A percentile compares a stretch with the other conserved stretches of the same genome.
Evolutionary conservation across 1,140 invertebrate genomes (phyloP).

Genomic region (Psix sp.): DNA sequence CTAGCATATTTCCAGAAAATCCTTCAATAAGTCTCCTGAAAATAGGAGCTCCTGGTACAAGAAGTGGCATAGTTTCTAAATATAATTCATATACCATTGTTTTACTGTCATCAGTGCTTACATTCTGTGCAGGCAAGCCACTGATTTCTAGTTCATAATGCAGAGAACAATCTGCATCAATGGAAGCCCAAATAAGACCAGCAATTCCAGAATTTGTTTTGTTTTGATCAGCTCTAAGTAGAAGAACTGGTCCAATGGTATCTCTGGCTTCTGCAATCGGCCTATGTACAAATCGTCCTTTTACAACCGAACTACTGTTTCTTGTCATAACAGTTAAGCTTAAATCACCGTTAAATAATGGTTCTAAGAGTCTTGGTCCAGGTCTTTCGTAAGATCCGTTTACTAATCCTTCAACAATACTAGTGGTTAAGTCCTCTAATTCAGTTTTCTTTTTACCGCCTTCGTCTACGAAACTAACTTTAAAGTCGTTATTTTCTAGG

Average conservation of each 20-base stretch:
- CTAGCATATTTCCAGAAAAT: constrained; percentile 79
- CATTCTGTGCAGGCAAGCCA: constrained; percentile 46
- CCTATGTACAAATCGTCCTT: constrained; percentile 82
- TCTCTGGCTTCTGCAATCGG: constrained; percentile 86
- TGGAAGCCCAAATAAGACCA: constrained; percentile 88
- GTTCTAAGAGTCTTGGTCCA: constrained; percentile 84
- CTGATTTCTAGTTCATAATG: constrained; percentile 85
- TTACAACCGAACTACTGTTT: constrained; percentile 74
- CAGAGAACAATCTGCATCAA: constrained; percentile 88
- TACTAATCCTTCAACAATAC: constrained; percentile 80
- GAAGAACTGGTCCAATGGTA: constrained; percentile 81
- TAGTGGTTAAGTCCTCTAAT: constrained; percentile 83
- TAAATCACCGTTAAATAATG: constrained; percentile 87
- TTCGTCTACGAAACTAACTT: constrained; percentile 81
- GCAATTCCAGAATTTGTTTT: constrained; percentile 78
- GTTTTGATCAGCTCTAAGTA: constrained; percentile 76
- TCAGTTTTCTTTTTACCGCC: constrained; percentile 82
- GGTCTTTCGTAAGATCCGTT: constrained; percentile 83
- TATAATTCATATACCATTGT: constrained; percentile 77
- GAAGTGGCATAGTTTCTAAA: constrained; percentile 81
- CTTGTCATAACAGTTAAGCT: constrained; percentile 83
- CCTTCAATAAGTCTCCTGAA: constrained; percentile 80
- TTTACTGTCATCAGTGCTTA: constrained; percentile 62
- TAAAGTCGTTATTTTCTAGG: constrained; percentile 76
- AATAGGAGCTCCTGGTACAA: constrained; percentile 82